Evolutionary conservation across 1,140 invertebrate genomes (phyloP).

Genomic region (Drosophila auraria): DNA sequence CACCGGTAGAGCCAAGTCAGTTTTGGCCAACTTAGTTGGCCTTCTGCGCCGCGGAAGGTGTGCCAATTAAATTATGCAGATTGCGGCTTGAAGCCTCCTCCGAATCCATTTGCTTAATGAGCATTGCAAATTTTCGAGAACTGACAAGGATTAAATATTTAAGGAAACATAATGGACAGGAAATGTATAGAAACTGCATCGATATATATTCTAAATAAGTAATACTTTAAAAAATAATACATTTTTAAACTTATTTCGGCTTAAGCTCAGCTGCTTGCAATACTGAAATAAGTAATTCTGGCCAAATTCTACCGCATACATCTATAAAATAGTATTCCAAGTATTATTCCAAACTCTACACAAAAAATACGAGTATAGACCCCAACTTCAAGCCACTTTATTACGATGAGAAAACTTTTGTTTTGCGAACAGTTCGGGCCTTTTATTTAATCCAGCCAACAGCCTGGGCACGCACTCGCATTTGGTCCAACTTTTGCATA

Average conservation of each 20-base stretch:
- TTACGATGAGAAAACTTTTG: slow-evolving; percentile 63
- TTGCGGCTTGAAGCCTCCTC: slow-evolving; percentile 10
- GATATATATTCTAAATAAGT: neutral
- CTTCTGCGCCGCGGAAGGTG: slow-evolving; percentile 15
- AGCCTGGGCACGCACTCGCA: slow-evolving; percentile 56
- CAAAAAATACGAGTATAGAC: slow-evolving; percentile 10
- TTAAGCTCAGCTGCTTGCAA: neutral
- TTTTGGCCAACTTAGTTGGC: slow-evolving; percentile 24
- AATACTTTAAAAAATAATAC: too few relatives aligned
- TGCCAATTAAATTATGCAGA: slow-evolving; percentile 48
- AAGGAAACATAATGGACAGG: slow-evolving; percentile 7
- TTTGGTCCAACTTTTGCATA: slow-evolving; percentile 67
- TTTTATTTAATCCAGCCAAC: slow-evolving; percentile 49
- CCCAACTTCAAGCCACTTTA: slow-evolving; percentile 61
- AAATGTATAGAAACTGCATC: neutral
- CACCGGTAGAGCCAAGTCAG: slow-evolving; percentile 13
- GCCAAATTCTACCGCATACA: neutral
- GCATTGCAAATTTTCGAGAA: slow-evolving; percentile 18
- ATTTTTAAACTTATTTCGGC: too few relatives aligned
- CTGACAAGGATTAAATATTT: slow-evolving; percentile 26
- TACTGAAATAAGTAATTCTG: neutral
- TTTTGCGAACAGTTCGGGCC: slow-evolving; percentile 19
- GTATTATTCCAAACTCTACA: slow-evolving; percentile 45
- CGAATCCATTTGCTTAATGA: slow-evolving; percentile 32
- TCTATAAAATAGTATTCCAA: neutral